Evolutionary conservation across 2,888 invertebrate species (phyloP), one percentile per base, ranked within the genome.

Genomic region (Drosophila cognata): DNA sequence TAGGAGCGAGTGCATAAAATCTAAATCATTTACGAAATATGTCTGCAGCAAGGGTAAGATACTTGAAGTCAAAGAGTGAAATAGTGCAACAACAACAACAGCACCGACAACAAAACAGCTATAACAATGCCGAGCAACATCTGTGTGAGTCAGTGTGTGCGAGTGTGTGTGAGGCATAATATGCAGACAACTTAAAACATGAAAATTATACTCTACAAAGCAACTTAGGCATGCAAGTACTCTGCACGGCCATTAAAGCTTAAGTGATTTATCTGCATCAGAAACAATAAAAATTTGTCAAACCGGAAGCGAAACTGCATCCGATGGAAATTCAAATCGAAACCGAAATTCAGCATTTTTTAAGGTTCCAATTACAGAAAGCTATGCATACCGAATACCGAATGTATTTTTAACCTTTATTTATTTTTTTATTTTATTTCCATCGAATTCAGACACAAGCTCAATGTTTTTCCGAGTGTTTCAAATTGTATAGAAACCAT

Each of bases 21-120:
- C 81, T 86, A 69, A 81, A 84, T 84, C 74, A 87, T 89, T 89
- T 86, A 79, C 74, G 60, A 86, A 84, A 79, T 79, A 84, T 56
- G n/a, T 29, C 36, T 88, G 75, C 81, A 67, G 68, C 71, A 71
- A 56, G 70, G 64, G 53, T 69, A 61, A 48, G 81, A 77, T 80
- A 86, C 69, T 81, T 68, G 61, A 75, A 81, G 87, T 81, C 84
- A 86, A 88, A 83, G 75, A 80, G 86, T 71, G 67, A 82, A 85
- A 77, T 72, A 82, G 77, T 72, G 28, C 55, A 52, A 79, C 82
- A 74, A 72, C 65, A 35, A 55, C 68, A 72, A 57, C 67, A 61
- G 33, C 71, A 70, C 64, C 65, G 33, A 55, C 68, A 67, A 57
- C 57, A 62, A 36, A 58, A 57, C 60, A 56, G 51, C 55, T 46